Base-by-base conservation (phyloP, 2,797 vertebrate genomes). In the Podarcis siculus region DNA sequence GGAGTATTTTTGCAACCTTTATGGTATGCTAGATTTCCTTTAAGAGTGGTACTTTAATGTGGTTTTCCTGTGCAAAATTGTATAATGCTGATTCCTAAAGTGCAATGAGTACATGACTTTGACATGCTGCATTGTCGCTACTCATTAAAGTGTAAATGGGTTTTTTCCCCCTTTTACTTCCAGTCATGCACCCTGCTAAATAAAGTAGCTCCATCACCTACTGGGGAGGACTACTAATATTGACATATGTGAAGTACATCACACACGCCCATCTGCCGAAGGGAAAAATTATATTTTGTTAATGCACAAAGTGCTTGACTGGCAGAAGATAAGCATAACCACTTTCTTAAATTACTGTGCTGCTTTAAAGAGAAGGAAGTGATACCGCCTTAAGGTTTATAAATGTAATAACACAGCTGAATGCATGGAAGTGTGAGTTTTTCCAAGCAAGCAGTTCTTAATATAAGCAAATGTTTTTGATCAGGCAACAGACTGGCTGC, bases 241-340 rank as follows among this genome's bases (percentile, higher is more conserved):
- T 97, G 95, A 96, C 94, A 92, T 95, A 95, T 96, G 94, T 96
- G 83, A 94, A 94, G 96, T 88, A 95, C 92, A 96, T 95, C 92
- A 95, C 81, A 92, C 90, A 96, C 42, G 42, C 91, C 92, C 89
- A 93, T 93, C 95, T 94, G 95, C 1, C 79, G 89, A 96, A 88
- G 95, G 92, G 94, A 95, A 94, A 94, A 94, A 94, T 92, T 92
- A 73, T 91, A 92, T 96, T 96, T 95, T 96, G 94, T 95, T 96
- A 96, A 95, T 96, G 94, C 78, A 89, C 85, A 93, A 96, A 91
- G 92, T 96, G 96, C 97, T 97, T 98, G 97, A 95, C 94, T 98
- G 98, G 97, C 97, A 97, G 96, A 93, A 95, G 94, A 96, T 96
- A 95, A 96, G 94, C 95, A 96, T 95, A 95, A 96, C 94, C 89